phyloP scores from a whole-genome alignment of 2,797 vertebrate genomes.

The Pteronotus mesoamericanus region DNA sequence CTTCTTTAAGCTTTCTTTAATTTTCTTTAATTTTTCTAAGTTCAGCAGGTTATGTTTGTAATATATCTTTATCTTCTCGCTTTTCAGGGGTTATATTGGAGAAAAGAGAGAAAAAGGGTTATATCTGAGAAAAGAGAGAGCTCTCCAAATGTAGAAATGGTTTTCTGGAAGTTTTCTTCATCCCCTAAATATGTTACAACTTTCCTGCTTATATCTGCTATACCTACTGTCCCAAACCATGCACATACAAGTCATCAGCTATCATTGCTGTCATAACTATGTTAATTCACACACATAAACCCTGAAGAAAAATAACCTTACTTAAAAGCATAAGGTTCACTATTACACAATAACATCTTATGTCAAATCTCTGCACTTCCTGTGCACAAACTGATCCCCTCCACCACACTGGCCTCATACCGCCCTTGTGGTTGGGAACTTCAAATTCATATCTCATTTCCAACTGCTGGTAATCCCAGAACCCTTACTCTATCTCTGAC shows the following conservation, averaged over 20 bases:
- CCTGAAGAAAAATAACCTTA: neutral
- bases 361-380: neutral
- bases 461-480: neutral
- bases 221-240: neutral
- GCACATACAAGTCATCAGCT: neutral
- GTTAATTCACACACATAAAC: neutral
- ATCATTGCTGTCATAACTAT: neutral
- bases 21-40: neutral
- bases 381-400: neutral
- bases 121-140: neutral
- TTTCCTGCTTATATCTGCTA: neutral
- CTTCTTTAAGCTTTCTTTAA: too few relatives aligned
- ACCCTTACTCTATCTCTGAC: neutral
- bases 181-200: neutral
- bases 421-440: neutral
- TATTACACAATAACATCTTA: neutral
- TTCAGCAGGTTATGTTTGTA: neutral
- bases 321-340: neutral
- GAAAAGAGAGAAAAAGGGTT: too few relatives aligned
- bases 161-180: neutral
- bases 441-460: neutral
- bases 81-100: neutral
- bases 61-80: neutral
- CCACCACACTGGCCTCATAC: neutral
- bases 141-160: neutral